A percentile compares a stretch with the other conserved stretches of the same genome.
phyloP scores from a whole-genome alignment of 2,888 invertebrate species.

The Chrysomela aeneicollis region DNA sequence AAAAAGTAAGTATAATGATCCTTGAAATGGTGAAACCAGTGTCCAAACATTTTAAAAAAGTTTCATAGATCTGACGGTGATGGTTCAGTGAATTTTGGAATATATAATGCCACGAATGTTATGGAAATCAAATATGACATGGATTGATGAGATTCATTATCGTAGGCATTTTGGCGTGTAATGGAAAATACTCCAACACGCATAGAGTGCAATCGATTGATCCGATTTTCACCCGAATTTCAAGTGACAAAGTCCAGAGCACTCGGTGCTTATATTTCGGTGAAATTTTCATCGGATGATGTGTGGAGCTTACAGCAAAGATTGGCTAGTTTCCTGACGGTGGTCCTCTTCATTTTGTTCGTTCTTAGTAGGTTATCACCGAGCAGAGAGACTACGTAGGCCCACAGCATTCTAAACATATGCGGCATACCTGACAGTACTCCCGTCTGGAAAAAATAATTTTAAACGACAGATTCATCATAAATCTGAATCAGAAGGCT shows the following conservation, averaged over 20 bases:
- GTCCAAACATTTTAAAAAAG: no score
- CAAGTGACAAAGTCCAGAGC: neutral
- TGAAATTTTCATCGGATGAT: neutral
- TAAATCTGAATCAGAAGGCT: no score
- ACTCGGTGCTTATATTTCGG: no score
- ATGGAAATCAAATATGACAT: neutral
- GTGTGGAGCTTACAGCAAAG: conserved; percentile 63
- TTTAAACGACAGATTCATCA: no score
- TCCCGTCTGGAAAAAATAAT: no score
- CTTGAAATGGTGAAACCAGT: no score
- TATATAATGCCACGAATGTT: no score
- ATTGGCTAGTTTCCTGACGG: conserved; percentile 71
- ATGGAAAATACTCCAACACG: neutral
- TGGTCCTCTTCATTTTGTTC: conserved; percentile 67
- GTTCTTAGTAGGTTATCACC: conserved; percentile 68
- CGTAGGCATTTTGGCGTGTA: neutral
- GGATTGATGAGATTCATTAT: neutral
- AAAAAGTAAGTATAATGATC: no score
- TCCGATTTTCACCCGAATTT: neutral
- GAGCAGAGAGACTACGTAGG: conserved; percentile 65
- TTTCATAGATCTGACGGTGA: no score
- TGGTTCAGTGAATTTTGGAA: no score
- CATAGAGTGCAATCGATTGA: neutral
- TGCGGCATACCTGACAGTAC: conserved; percentile 72
- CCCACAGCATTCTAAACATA: conserved; percentile 67